Evolutionary conservation across 1,140 invertebrate species (phyloP).

Genomic region (Bombus confusus): DNA sequence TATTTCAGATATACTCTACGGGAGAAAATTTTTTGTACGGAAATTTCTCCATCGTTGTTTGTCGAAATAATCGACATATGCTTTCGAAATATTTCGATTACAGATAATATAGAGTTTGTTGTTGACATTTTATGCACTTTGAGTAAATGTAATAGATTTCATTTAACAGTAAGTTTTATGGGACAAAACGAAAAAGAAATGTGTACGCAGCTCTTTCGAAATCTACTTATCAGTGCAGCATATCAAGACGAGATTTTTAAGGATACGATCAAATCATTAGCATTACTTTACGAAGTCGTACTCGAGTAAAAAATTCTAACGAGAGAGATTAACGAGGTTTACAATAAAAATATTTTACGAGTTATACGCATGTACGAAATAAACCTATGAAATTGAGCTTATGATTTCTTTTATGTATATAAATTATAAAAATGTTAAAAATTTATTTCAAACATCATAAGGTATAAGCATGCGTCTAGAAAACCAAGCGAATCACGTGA

Average conservation of each 20-base stretch:
- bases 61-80: constrained; percentile 64
- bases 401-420: neutral
- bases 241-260: constrained; percentile 1
- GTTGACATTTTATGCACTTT: constrained; percentile 68
- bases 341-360: neutral
- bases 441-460: neutral
- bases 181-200: constrained; percentile 52
- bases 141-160: constrained; percentile 72
- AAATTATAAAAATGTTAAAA: neutral
- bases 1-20: constrained; percentile 59
- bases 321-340: neutral
- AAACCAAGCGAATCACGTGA: constrained; percentile 26
- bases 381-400: neutral
- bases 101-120: constrained; percentile 43
- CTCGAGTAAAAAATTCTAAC: constrained; percentile 21
- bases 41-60: constrained; percentile 69
- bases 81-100: neutral
- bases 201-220: constrained; percentile 59
- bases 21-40: constrained; percentile 63
- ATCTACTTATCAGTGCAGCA: constrained; percentile 31
- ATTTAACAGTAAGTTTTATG: constrained; percentile 68
- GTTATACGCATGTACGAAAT: neutral
- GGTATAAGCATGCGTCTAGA: constrained; percentile 18
- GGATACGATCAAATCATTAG: constrained; percentile 45
- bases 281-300: constrained; percentile 39